Base-by-base conservation (phyloP, 1,140 invertebrate species). In the Cotesia typhae region DNA sequence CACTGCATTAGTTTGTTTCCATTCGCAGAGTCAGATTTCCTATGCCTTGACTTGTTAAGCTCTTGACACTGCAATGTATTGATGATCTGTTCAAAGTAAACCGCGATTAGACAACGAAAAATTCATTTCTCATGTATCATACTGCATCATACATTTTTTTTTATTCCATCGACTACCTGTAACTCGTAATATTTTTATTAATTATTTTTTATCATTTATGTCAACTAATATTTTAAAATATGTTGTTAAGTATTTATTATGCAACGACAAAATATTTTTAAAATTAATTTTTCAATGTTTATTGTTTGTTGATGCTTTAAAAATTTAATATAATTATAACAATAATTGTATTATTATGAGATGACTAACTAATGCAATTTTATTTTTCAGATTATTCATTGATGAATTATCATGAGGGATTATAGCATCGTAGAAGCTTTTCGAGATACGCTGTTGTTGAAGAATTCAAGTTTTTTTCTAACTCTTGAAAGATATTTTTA, bases 21-120 rank as follows among this genome's bases (percentile, higher is more conserved):
- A 38, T 64, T 71, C 36, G 63, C 6, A 72, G 70, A 67, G 64
- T 72, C 70, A 66, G 53, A 67, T 72, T 72, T 60, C 70, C 9
- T 55, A 38, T 72, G 60, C 35, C 41, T 57, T 66, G 35, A 51
- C 47, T 53, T 28, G 28, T 28, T 28, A 28, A 28, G 28, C 28
- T 52, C 70, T 71, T 66, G 61, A 71, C 61, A 71, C 28, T 71
- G 47, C 36, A 71, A 20, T 59, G 28, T 47, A 47, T 47, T 47
- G 41, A 47, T 47, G 63, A 20, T 37, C 35, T n/a, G 37, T 66
- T 66, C 51, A 67, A 67, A 71, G 20, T 55, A 14, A 53, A 70
- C 51, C 41, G 60, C 59, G 60, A 38, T 63, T 38, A n/a, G 37
- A 9, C 35, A 63, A 38, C n/a, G 60, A 63, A 37, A 72, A 72